Base-by-base conservation (phyloP, 2,797 vertebrate genomes). In the Prunella strophiata region DNA sequence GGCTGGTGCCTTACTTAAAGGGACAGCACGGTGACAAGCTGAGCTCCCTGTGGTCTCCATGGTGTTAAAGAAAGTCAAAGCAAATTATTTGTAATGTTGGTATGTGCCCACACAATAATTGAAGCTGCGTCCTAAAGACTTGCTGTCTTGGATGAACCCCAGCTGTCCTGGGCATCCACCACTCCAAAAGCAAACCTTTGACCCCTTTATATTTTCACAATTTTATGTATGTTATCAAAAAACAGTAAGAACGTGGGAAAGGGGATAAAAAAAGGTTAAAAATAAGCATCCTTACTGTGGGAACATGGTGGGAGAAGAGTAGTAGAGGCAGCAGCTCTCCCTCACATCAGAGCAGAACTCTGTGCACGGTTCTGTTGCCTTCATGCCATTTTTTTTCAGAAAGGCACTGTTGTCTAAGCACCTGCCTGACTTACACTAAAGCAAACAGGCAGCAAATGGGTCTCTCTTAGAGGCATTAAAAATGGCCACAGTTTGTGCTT, bases 191-290 rank as follows among this genome's bases (percentile, higher is more conserved):
- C 75, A 93, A 92, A 92, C 78, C 76, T 88, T 50, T 94, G 75
- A 65, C 88, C 88, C 40, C 50, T 91, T 93, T 95, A 83, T 97
- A 93, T 97, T 97, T 97, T 97, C 84, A 72, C 80, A 96, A 96
- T 96, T 97, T 81, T 45, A 91, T 9, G 7, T 73, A 95, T 50
- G 13, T 90, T 96, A 97, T 94, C 80, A 82, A 92, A 96, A 92
- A 95, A 62, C 93, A 90, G 38, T 40, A 85, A 95, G 88, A 88
- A 97, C 2, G 2, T 96, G 97, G 94, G 93, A 97, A 98, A 92
- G 68, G 40, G 16, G 50, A n/a, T 58, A 61, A 88, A 59, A 43
- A 23, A 40, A 32, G 16, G 50, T 68, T 96, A 91, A 94, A 97
- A 97, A 95, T 92, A 96, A 93, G 89, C 76, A 93, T 81, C 45